Base-by-base conservation (phyloP, 2,888 invertebrate species). In the Colostygia pectinataria region DNA sequence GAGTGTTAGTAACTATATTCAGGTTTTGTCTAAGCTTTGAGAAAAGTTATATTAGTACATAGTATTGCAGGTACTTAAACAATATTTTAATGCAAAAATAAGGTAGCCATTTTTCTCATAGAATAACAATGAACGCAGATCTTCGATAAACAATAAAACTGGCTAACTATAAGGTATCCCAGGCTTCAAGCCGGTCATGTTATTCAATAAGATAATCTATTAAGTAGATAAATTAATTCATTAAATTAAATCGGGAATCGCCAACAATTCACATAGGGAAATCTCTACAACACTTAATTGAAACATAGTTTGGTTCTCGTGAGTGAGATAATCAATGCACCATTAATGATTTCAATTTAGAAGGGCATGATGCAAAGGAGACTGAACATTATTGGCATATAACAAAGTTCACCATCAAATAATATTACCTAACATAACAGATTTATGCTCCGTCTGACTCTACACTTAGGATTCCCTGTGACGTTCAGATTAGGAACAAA, bases 281-380 rank as follows among this genome's bases (percentile, higher is more conserved):
- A 85, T 82, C 79, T 80, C 80, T 75, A 82, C 83, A 82, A 80
- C 77, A 74, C 83, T 89, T 88, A 88, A 88, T 88, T 89, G 88
- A 85, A 78, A 74, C 71, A 65, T 65, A 72, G 60, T 59, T 74
- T 75, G 71, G 70, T 73, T 66, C 80, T 85, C 89, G 90, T 89
- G 90, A 89, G 87, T 66, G 66, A 86, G 90, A 91, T 91, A 87
- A 91, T 89, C 90, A 74, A 66, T 67, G 61, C 53, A 62, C 77
- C 79, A 74, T 87, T 86, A 88, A 88, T 86, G 87, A 87, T 86
- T 84, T 80, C 80, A 81, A 80, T 85, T 88, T 86, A 86, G 85
- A 84, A 83, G 78, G 81, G 80, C 69, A 69, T 63, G 73, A 83
- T 84, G 85, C 77, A 82, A 83, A 86, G 31, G 40, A 40, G 40